phyloP scores from a whole-genome alignment of 2,797 vertebrate genomes.

The Alosa sapidissima region DNA sequence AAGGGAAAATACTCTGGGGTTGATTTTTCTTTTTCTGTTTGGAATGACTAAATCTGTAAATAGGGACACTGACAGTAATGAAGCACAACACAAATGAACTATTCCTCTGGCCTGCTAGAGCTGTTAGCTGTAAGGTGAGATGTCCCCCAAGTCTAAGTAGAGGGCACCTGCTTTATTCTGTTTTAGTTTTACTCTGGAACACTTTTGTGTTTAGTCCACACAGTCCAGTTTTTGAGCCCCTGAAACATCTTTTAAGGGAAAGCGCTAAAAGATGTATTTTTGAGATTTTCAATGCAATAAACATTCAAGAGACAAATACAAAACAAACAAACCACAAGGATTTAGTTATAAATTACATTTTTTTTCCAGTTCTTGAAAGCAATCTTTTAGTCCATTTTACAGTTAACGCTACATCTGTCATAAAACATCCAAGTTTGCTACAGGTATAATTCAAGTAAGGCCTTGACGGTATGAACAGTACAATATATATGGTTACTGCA shows the following conservation, averaged over 20 bases:
- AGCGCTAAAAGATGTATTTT: no score
- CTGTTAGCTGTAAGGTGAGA: background rate
- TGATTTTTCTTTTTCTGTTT: background rate
- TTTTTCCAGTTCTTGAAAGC: background rate
- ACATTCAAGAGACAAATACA: background rate
- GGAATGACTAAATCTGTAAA: background rate
- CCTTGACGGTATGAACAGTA: conserved; percentile 67
- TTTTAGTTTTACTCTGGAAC: no score
- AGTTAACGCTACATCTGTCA: conserved; percentile 52
- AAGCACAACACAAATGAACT: background rate
- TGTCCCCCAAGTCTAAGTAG: no score
- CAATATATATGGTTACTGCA: conserved; percentile 53
- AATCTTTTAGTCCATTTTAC: conserved; percentile 45
- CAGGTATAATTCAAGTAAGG: conserved; percentile 64
- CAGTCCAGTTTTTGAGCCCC: no score
- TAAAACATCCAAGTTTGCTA: conserved; percentile 53
- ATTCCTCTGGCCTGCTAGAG: background rate
- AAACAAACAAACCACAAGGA: background rate
- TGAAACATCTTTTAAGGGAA: background rate
- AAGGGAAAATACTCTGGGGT: background rate
- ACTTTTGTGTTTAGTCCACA: no score
- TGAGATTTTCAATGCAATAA: background rate
- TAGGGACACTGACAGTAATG: background rate
- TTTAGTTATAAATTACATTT: background rate
- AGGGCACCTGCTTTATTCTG: no score